Evolutionary conservation across 2,113 vertebrate species (phyloP).

Genomic region (Pachycephala philippinensis): DNA sequence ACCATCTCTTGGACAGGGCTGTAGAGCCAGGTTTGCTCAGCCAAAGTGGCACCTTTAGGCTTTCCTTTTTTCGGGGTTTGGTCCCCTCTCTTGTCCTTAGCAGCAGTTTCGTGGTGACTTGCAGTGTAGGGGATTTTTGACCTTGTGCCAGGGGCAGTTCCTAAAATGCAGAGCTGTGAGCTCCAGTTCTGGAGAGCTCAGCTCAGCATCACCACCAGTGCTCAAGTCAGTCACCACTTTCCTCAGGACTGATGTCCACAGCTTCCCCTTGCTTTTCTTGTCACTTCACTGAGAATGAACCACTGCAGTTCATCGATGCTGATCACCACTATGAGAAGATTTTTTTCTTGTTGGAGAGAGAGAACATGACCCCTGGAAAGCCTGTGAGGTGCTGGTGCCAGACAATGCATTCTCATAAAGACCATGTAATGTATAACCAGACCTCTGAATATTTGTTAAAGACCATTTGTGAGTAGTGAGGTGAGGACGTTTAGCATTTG

Average conservation of each 20-base stretch:
- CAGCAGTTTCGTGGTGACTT: neutral
- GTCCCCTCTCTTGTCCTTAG: neutral
- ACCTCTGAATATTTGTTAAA: neutral
- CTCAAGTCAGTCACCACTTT: neutral
- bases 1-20: neutral
- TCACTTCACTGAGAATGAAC: neutral
- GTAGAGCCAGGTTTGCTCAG: neutral
- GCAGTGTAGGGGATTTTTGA: neutral
- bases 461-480: neutral
- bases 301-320: neutral
- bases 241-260: neutral
- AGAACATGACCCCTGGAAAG: neutral
- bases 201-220: neutral
- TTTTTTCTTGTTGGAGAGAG: neutral
- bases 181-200: neutral
- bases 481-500: neutral
- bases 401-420: neutral
- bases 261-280: neutral
- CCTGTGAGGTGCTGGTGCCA: neutral
- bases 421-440: neutral
- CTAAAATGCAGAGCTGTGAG: neutral
- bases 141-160: fast-evolving
- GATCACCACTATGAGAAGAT: neutral
- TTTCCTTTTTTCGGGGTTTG: neutral
- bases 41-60: fast-evolving